Evolutionary conservation across 2,888 invertebrate species (phyloP).

Genomic region (Mantis religiosa): DNA sequence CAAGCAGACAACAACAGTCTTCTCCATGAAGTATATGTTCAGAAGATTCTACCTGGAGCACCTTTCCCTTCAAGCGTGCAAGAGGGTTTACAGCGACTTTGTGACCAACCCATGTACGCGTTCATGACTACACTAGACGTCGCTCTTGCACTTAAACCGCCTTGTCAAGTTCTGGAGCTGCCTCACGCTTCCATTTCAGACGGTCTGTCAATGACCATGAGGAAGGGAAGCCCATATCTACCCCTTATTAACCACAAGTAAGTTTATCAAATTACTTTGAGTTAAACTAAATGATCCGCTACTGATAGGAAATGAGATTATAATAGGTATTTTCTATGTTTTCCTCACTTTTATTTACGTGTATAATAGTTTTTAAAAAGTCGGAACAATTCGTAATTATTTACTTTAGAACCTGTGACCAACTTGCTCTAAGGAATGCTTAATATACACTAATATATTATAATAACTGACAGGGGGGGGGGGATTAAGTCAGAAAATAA

Average conservation of each 20-base stretch:
- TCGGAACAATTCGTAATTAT: too few relatives aligned
- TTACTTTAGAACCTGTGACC: too few relatives aligned
- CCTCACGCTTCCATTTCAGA: neutral
- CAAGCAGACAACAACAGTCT: neutral
- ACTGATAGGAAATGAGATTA: too few relatives aligned
- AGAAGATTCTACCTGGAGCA: neutral
- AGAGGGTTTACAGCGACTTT: neutral
- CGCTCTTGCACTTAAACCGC: neutral
- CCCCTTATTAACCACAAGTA: neutral
- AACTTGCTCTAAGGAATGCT: too few relatives aligned
- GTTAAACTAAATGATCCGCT: too few relatives aligned
- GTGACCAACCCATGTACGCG: neutral
- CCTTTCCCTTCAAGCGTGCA: neutral
- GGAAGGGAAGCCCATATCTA: neutral
- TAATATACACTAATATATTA: too few relatives aligned
- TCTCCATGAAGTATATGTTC: neutral
- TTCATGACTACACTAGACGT: neutral
- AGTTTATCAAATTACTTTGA: neutral
- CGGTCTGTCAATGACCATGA: neutral
- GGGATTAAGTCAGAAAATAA: too few relatives aligned
- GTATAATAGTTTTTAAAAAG: too few relatives aligned
- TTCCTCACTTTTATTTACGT: too few relatives aligned
- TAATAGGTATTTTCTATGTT: too few relatives aligned
- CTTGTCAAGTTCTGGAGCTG: neutral
- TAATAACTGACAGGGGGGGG: too few relatives aligned